Evolutionary conservation across 2,888 invertebrate genomes (phyloP).

Genomic region (Volucella inflata): DNA sequence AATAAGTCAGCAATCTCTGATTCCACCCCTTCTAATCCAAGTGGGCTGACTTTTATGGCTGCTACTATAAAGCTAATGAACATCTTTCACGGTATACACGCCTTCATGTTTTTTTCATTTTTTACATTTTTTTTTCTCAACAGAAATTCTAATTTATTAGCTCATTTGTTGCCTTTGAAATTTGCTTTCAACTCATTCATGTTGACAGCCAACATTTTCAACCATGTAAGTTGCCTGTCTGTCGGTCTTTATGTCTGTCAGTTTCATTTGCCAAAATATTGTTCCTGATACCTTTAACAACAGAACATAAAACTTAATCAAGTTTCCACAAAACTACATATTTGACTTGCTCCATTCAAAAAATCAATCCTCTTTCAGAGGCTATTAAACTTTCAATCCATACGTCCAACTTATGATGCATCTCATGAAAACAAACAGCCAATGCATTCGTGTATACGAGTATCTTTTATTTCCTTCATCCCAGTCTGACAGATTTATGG

Average conservation of each 20-base stretch:
- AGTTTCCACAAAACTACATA: conserved; percentile 34
- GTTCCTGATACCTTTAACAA: not conserved
- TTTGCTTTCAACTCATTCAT: not conserved
- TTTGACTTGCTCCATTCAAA: not conserved
- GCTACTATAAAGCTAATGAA: too few species aligned
- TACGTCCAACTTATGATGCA: conserved; percentile 46
- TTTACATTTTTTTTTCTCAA: too few species aligned
- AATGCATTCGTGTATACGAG: conserved; percentile 9
- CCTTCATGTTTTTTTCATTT: too few species aligned
- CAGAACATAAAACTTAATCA: conserved; percentile 45
- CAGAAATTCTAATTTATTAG: too few species aligned
- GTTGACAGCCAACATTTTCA: conserved; percentile 32
- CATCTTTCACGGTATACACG: too few species aligned
- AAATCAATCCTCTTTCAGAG: not conserved
- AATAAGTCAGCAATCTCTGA: too few species aligned
- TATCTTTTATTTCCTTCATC: conserved; percentile 48
- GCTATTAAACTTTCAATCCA: conserved; percentile 44
- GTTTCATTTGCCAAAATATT: conserved; percentile 3
- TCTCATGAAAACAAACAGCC: conserved; percentile 26
- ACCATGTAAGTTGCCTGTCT: conserved; percentile 20
- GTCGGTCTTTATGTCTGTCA: not conserved
- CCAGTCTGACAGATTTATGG: conserved; percentile 64
- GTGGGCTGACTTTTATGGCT: too few species aligned
- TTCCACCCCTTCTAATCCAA: too few species aligned
- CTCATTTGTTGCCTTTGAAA: too few species aligned